Evolutionary conservation across 2,888 invertebrate genomes (phyloP), one percentile per base, ranked within the genome.

Genomic region (Strigamia maritima): DNA sequence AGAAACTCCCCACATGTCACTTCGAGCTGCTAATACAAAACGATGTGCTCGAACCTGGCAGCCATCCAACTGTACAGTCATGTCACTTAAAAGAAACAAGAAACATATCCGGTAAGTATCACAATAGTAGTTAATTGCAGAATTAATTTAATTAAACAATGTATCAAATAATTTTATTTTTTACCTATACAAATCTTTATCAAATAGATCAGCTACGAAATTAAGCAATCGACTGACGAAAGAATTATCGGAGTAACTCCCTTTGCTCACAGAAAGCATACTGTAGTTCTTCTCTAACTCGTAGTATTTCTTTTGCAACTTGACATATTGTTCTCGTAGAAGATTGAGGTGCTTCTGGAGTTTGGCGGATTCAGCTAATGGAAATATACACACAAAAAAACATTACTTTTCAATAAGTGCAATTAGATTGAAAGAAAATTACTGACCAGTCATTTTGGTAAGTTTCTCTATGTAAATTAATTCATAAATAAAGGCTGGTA

Each of bases 241-340:
- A 84, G 93, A 93, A 81, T 93, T 91, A 83, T 92, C 91, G 78
- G 90, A 89, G 70, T 81, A 80, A 22, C 75, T 49, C 4, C 89
- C 90, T 81, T 90, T 89, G 0, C 90, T 89, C 0, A 93, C 92
- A 54, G 92, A 91, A 0, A 91, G 91, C 81, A 93, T 90, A 81
- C 92, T 92, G 85, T 94, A 94, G 86, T 94, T 94, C 82, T 91
- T 90, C 85, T 95, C 94, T 35, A 96, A 86, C 83, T 95, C 94
- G 8, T 90, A 90, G 84, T 93, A 92, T 81, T 91, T 91, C 76
- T 90, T 90, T 85, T 96, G 95, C 38, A 97, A 88, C 86, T 94
- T 95, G 8, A 94, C 92, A 87, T 97, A 97, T 86, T 97, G 95
- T 83, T 95, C 94, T 84, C 94, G 92, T 81, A 97, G 88, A 80